A percentile compares a stretch with the other conserved stretches of the same genome.
These are phyloP conservation scores for Mycogona germanica DNA, from an alignment of 2,888 invertebrate species.

Conservation along the genomic window DNA sequence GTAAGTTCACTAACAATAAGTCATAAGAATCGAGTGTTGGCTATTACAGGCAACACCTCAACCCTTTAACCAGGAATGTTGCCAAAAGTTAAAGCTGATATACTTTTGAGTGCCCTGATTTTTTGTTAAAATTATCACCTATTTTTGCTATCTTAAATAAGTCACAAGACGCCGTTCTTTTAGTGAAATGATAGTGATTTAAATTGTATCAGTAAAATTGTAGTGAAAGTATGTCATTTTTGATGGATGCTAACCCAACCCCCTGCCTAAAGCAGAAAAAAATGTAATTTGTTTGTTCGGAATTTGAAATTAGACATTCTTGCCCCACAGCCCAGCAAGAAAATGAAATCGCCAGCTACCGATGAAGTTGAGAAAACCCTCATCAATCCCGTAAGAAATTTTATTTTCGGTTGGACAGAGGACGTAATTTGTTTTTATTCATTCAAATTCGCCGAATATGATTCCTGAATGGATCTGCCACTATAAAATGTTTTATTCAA, in stretches of 20 bases:
- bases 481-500: not conserved
- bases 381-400: conserved; percentile 16
- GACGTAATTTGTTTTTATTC: not conserved
- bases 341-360: conserved; percentile 11
- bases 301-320: not conserved
- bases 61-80: not conserved
- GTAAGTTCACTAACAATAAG: conserved; percentile 5
- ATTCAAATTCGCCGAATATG: not conserved
- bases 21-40: not conserved
- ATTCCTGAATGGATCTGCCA: not conserved
- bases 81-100: not conserved
- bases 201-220: no score
- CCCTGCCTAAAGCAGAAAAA: no score
- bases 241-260: no score
- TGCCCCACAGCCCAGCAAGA: conserved; percentile 18
- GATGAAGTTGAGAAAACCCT: conserved; percentile 18
- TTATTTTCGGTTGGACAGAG: not conserved
- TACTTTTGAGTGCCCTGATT: no score
- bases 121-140: not conserved
- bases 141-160: not conserved
- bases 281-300: not conserved
- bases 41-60: no score
- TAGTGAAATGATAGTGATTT: no score
- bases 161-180: no score
- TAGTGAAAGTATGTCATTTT: no score